phyloP scores from a whole-genome alignment of 2,888 invertebrate genomes.

The Brenthis daphne region DNA sequence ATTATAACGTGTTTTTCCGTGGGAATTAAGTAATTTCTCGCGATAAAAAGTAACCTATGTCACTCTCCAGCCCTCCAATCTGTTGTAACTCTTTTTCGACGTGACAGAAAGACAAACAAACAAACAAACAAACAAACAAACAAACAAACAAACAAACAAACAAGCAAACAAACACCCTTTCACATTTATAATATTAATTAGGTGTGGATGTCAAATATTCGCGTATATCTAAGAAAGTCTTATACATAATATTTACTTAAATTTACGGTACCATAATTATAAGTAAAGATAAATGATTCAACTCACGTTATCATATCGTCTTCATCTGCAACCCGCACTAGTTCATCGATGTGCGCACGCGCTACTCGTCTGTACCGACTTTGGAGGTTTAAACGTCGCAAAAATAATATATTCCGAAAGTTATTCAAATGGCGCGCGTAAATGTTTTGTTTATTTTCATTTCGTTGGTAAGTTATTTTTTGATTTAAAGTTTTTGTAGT shows the following conservation, averaged over 20 bases:
- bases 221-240: too few species aligned
- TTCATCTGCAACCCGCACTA: constrained; percentile 22
- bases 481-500: not conserved
- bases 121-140: too few species aligned
- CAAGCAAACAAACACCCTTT: too few species aligned
- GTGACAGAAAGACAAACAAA: too few species aligned
- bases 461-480: constrained; percentile 45
- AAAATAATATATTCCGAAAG: constrained; percentile 44
- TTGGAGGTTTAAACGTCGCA: constrained; percentile 54
- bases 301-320: constrained; percentile 10
- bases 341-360: constrained; percentile 64
- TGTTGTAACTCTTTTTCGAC: too few species aligned
- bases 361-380: constrained; percentile 56
- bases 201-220: too few species aligned
- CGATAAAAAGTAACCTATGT: too few species aligned
- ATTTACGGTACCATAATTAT: not conserved
- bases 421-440: constrained; percentile 48
- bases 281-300: not conserved
- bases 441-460: constrained; percentile 26
- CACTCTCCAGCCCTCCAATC: too few species aligned
- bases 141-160: too few species aligned
- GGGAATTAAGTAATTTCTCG: too few species aligned
- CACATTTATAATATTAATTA: too few species aligned
- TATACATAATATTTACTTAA: not conserved
- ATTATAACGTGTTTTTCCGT: too few species aligned